Conservation (phyloP, 2,888 invertebrate genomes). For the Glomeris marginata region DNA sequence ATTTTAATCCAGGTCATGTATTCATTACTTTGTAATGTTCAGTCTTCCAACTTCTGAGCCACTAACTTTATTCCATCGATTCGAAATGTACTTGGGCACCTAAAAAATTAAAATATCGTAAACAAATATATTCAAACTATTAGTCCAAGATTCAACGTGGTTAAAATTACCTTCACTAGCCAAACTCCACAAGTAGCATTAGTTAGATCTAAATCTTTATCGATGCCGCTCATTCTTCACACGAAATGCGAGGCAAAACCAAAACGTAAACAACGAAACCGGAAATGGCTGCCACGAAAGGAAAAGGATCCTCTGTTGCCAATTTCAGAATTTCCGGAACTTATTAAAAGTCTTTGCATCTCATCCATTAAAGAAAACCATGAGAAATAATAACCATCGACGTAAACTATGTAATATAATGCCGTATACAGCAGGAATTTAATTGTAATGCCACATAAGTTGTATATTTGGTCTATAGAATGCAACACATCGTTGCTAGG, state of each 20-base stretch:
- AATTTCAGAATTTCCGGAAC: too few species aligned
- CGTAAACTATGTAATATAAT: too few species aligned
- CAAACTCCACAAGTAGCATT: slow-evolving; percentile 85
- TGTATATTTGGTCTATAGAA: too few species aligned
- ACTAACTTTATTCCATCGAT: slow-evolving; percentile 85
- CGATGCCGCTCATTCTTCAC: slow-evolving; percentile 4
- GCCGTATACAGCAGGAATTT: too few species aligned
- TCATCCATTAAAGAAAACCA: too few species aligned
- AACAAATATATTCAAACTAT: neutral
- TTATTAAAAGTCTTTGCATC: too few species aligned
- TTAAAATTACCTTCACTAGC: slow-evolving; percentile 70
- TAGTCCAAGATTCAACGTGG: neutral
- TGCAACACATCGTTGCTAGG: too few species aligned
- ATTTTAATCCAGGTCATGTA: too few species aligned
- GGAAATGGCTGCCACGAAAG: neutral
- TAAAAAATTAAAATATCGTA: slow-evolving; percentile 20
- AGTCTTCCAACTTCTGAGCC: slow-evolving; percentile 87
- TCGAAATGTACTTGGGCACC: slow-evolving; percentile 85
- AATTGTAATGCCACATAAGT: too few species aligned
- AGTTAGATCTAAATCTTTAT: slow-evolving; percentile 51
- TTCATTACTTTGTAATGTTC: slow-evolving; percentile 44
- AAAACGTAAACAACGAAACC: neutral
- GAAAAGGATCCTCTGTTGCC: too few species aligned
- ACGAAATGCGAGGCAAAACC: too few species aligned
- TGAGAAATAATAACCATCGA: too few species aligned